phyloP scores from a whole-genome alignment of 2,113 vertebrate genomes.

The Rhinolophus ferrumequinum region DNA sequence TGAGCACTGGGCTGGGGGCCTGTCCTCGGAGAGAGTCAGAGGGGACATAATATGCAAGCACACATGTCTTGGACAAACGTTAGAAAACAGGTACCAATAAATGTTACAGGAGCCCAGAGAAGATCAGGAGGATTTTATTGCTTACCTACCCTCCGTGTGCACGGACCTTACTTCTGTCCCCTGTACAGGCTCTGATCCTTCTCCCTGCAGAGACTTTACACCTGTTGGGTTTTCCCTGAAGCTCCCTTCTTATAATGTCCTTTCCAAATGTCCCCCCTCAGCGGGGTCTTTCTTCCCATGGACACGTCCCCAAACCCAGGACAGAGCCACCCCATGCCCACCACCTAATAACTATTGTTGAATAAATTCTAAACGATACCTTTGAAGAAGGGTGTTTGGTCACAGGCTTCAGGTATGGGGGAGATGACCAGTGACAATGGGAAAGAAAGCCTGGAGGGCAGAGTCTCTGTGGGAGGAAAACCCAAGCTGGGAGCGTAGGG shows the following conservation, averaged over 20 bases:
- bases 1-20: not conserved
- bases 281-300: not conserved
- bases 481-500: not conserved
- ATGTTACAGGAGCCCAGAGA: not conserved
- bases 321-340: not conserved
- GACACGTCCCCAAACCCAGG: too few species aligned
- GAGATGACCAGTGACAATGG: not conserved
- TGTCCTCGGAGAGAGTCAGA: not conserved
- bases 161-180: too few species aligned
- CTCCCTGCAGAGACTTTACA: not conserved
- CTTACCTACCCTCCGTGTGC: fast-evolving
- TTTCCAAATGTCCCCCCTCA: not conserved
- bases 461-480: not conserved
- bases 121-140: fast-evolving
- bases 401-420: not conserved
- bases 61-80: too few species aligned
- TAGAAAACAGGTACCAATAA: not conserved
- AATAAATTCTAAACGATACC: not conserved
- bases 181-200: not conserved
- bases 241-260: not conserved
- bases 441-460: not conserved
- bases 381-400: not conserved
- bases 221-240: not conserved
- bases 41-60: not conserved
- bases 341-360: too few species aligned